These are phyloP conservation scores for Pentamera pediparva DNA, from an alignment of 53 echinoderm and acorn worm genomes.

Conservation along the genomic window DNA sequence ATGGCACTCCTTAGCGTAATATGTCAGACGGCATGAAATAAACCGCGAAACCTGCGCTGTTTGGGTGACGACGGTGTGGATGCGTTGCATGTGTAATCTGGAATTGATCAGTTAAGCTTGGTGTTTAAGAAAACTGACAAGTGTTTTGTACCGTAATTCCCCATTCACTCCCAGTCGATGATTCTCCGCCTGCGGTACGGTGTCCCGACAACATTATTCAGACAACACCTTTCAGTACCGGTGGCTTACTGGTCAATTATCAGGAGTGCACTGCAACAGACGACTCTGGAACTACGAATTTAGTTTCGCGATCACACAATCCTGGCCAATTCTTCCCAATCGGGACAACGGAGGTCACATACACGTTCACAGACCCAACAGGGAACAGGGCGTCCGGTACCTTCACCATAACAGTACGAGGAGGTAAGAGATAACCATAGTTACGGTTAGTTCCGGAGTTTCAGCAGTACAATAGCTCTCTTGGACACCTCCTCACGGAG, in stretches of 20 bases:
- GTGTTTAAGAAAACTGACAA: too few relatives aligned
- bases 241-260: constrained; percentile 33
- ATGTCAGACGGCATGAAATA: too few relatives aligned
- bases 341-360: constrained; percentile 8
- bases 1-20: too few relatives aligned
- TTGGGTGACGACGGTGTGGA: too few relatives aligned
- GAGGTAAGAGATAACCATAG: too few relatives aligned
- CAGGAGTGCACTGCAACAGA: constrained; percentile 47
- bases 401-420: constrained; percentile 1
- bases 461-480: too few relatives aligned
- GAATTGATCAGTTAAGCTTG: too few relatives aligned
- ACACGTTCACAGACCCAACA: constrained; percentile 43
- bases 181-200: constrained; percentile 13
- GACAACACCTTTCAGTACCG: constrained; percentile 20
- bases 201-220: constrained; percentile 35
- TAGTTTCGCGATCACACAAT: constrained; percentile 17
- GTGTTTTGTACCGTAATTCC: too few relatives aligned
- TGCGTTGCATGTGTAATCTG: too few relatives aligned
- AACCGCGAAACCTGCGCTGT: too few relatives aligned
- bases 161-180: constrained; percentile 18
- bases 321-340: constrained; percentile 37
- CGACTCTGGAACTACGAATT: constrained; percentile 23
- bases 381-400: not conserved
- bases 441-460: too few relatives aligned
- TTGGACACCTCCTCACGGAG: too few relatives aligned